Base-by-base conservation (phyloP, 2,113 vertebrate species). In the Monarcha castaneiventris region DNA sequence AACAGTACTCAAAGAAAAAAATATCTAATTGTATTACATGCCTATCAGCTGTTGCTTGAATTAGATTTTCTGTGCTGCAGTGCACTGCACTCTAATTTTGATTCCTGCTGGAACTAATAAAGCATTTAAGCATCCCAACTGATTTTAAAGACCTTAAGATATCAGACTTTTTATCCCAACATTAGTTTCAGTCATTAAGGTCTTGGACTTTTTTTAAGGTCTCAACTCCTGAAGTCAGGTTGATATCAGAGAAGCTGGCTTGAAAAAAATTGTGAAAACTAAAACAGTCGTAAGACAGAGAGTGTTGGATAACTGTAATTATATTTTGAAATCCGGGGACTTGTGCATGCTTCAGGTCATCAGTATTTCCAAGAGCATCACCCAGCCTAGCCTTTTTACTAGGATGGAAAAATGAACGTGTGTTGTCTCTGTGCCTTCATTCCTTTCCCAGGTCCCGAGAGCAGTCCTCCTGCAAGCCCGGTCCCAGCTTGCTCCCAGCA, bases 391-490 rank as follows among this genome's bases (percentile, higher is more conserved):
- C n/a, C 23, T 66, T 61, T 52, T 80, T 33, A 27, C 72, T 64
- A 0, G 0, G 41, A 59, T 19, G 55, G 71, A 66, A 61, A 82
- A 84, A 26, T 79, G 87, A 90, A 94, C 26, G 17, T 78, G 18
- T 92, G 48, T 96, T 89, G 92, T 93, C 89, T 97, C 95, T 97
- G 96, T 95, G 64, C 89, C 64, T 80, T 89, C 80, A 56, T 61
- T 49, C 71, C 64, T 30, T 92, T 37, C 96, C 96, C 97, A 99
- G 99, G 99, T 99, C 99, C 99, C 2, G 99, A 99, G 96, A 99
- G 98, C 95, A 99, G 99, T 89, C 99, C 99, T 75, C 98, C 99
- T 4, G 98, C 98, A 25, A 99, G 99, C 94, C 99, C 99, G 0
- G 97, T 98, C 78, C 98, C 99, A 61, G 98, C 98, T 49, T 99